These are phyloP conservation scores for Dipodomys merriami DNA, from an alignment of 2,113 vertebrate genomes.

Conservation along the genomic window DNA sequence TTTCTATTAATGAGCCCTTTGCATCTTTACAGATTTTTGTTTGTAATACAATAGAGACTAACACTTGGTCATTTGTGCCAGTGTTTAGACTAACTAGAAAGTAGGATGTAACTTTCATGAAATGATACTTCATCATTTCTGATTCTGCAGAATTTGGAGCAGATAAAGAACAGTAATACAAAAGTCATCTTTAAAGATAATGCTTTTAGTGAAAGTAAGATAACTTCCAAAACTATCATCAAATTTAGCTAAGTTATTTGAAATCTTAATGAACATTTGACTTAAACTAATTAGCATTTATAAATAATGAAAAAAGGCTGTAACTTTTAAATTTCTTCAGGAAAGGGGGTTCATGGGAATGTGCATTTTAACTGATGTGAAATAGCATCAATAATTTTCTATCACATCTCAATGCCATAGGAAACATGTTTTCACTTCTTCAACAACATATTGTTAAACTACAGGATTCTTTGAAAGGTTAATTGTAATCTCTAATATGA, in stretches of 20 bases:
- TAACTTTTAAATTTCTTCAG: constrained; percentile 22
- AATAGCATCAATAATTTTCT: background rate
- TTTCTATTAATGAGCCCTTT: background rate
- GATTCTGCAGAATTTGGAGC: background rate
- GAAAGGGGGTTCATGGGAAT: background rate
- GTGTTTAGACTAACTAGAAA: background rate
- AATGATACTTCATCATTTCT: background rate
- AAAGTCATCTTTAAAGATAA: constrained; percentile 26
- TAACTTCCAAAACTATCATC: background rate
- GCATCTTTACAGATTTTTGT: background rate
- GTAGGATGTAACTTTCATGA: background rate
- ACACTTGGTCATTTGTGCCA: background rate
- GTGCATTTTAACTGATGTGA: background rate
- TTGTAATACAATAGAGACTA: background rate
- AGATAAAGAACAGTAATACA: background rate
- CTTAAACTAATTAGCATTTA: constrained; percentile 31
- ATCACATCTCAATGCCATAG: too few species aligned
- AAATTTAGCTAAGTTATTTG: constrained; percentile 11
- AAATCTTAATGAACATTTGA: constrained; percentile 7
- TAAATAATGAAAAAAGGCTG: background rate
- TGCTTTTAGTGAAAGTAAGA: background rate
- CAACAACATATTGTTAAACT: background rate
- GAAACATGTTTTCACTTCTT: background rate
- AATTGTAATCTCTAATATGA: background rate
- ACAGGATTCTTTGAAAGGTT: background rate